These are phyloP conservation scores for Tragelaphus buxtoni DNA, from an alignment of 2,113 vertebrate genomes.

Conservation along the genomic window DNA sequence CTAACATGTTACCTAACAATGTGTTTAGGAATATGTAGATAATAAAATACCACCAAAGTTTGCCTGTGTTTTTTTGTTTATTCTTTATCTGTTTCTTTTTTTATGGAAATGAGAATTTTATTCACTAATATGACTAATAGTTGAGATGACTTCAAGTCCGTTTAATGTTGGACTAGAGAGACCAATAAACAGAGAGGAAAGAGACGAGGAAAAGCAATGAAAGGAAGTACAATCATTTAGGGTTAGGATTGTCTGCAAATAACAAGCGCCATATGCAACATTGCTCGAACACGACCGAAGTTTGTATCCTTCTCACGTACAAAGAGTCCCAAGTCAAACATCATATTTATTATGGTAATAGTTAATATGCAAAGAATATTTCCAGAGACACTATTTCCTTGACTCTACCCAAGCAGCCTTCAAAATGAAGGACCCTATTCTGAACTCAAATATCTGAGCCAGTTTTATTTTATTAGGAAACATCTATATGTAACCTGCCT, in stretches of 20 bases:
- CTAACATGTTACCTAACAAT: background rate
- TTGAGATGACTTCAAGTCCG: background rate
- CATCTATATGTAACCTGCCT: background rate
- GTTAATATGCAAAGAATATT: background rate
- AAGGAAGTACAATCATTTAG: background rate
- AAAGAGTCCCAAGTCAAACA: background rate
- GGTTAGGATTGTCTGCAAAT: background rate
- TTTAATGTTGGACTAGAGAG: background rate
- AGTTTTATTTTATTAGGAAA: background rate
- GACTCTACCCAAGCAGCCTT: background rate
- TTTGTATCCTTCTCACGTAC: background rate
- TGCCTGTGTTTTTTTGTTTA: background rate
- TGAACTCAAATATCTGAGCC: background rate
- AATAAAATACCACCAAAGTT: background rate
- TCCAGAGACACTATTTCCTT: background rate
- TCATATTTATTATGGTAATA: background rate
- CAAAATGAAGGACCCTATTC: background rate
- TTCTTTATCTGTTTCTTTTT: background rate
- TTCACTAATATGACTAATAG: background rate
- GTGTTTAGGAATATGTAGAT: background rate
- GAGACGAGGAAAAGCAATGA: background rate
- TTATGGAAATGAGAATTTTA: background rate
- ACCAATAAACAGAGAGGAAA: background rate
- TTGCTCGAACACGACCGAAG: too few relatives aligned
- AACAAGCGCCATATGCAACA: background rate